Conservation (phyloP, 53 echinoderm and acorn worm species). For the Apostichopus leukothele region DNA sequence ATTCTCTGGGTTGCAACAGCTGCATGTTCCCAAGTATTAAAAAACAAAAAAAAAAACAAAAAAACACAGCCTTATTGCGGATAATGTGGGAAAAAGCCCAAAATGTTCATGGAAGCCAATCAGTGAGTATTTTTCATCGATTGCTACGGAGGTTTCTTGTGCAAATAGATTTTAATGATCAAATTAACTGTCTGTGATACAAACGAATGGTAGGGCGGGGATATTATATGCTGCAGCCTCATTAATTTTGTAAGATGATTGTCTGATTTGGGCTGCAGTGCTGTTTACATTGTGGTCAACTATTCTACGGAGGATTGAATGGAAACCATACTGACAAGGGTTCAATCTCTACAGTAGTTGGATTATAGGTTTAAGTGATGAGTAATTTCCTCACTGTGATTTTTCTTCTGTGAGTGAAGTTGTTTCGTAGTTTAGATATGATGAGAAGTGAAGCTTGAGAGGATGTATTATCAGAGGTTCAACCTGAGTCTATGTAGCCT, state of each 20-base stretch:
- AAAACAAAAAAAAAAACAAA: conserved; percentile 17
- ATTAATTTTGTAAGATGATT: not conserved
- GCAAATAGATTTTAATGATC: conserved; percentile 28
- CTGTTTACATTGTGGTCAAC: conserved; percentile 10
- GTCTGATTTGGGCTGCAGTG: not conserved
- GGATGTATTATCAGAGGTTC: too few relatives aligned
- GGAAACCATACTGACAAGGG: too few relatives aligned
- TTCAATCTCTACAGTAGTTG: too few relatives aligned
- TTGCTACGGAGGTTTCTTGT: not conserved
- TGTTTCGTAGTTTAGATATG: too few relatives aligned
- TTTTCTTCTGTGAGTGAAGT: too few relatives aligned
- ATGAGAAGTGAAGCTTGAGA: too few relatives aligned
- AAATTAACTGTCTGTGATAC: not conserved
- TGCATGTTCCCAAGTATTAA: conserved; percentile 23
- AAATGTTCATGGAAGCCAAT: conserved; percentile 30
- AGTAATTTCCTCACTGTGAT: too few relatives aligned
- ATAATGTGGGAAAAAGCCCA: conserved; percentile 31
- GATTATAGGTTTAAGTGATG: too few relatives aligned
- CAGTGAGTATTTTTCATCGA: conserved; percentile 29
- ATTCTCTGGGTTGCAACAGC: conserved; percentile 14
- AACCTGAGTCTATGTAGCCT: too few relatives aligned
- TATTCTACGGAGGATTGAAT: not conserved
- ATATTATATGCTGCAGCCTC: not conserved
- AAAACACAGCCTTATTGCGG: not conserved
- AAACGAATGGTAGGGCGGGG: not conserved